Evolutionary conservation across 2,113 vertebrate species (phyloP).

Genomic region (Baryphthengus martii): DNA sequence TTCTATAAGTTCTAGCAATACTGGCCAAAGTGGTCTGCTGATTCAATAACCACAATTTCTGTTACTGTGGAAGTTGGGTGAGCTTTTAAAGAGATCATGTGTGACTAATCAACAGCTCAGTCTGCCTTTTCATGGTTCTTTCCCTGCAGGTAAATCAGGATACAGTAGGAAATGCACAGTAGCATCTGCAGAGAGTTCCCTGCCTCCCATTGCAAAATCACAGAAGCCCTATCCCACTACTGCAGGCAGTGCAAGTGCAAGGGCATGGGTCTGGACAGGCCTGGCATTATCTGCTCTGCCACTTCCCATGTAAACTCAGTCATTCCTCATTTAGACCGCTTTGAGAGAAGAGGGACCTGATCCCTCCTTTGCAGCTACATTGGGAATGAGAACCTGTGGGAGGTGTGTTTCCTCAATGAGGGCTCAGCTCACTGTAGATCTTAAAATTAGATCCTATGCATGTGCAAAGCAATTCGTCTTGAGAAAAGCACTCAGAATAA

Average conservation of each 20-base stretch:
- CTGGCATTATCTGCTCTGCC: fast-evolving
- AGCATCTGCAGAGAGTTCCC: neutral
- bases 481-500: neutral
- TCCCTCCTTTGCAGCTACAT: neutral
- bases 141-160: neutral
- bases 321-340: neutral
- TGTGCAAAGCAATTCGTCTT: neutral
- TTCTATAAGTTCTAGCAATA: neutral
- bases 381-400: neutral
- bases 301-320: neutral
- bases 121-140: neutral
- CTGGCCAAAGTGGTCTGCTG: neutral
- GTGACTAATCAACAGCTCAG: neutral
- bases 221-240: neutral
- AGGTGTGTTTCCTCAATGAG: neutral
- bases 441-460: neutral
- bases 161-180: fast-evolving
- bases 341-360: neutral
- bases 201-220: neutral
- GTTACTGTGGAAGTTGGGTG: neutral
- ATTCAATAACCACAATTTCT: neutral
- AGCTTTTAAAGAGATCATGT: neutral
- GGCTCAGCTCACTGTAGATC: neutral
- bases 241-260: neutral
- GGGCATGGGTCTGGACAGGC: no score